These are phyloP conservation scores for Periophthalmus modestus DNA, from an alignment of 2,113 vertebrate genomes.

Conservation along the genomic window DNA sequence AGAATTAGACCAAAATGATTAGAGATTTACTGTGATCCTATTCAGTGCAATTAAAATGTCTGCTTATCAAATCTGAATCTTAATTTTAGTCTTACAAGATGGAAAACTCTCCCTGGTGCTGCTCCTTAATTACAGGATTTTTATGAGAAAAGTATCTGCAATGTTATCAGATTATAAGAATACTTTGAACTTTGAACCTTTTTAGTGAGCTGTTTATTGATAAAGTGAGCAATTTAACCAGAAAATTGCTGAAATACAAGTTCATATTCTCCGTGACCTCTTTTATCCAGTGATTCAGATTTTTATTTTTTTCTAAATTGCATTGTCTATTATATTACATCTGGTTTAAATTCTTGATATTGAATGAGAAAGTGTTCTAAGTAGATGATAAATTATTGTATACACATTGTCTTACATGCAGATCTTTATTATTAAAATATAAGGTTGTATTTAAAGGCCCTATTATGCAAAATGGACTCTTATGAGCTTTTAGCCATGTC, in stretches of 20 bases:
- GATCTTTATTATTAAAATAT: no score
- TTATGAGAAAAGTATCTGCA: neutral
- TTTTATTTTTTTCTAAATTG: no score
- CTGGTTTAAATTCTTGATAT: no score
- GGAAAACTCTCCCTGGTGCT: neutral
- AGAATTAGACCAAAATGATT: conserved; percentile 38
- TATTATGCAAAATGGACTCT: no score
- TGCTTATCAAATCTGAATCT: conserved; percentile 16
- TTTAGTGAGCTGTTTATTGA: neutral
- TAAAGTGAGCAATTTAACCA: neutral
- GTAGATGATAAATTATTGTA: no score
- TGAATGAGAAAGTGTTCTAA: no score
- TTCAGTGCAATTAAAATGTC: conserved; percentile 40
- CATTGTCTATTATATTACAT: no score
- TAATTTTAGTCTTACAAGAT: neutral
- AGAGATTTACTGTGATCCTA: conserved; percentile 33
- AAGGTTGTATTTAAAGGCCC: no score
- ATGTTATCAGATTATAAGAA: neutral
- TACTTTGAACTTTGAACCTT: conserved; percentile 19
- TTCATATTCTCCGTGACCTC: no score
- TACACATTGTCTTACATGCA: no score
- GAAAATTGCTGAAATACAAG: neutral
- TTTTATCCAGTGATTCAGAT: neutral
- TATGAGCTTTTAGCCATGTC: no score
- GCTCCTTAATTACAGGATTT: neutral